Evolutionary conservation across 2,797 vertebrate genomes (phyloP).

Genomic region (Anabas testudineus): DNA sequence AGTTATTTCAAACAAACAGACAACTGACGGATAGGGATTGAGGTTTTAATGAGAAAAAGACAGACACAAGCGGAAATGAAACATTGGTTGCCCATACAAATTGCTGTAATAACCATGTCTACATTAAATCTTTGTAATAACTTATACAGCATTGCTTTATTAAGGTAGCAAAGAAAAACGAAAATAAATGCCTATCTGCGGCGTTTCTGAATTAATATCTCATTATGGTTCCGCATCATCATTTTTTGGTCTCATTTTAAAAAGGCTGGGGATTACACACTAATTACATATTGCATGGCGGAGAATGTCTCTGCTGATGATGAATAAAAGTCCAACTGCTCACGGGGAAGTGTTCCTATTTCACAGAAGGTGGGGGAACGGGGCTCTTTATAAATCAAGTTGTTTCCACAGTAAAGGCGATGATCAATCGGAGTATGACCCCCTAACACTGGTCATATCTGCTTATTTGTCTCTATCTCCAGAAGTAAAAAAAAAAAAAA

Average conservation of each 20-base stretch:
- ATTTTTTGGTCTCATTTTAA: slow-evolving; percentile 84
- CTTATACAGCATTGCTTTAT: slow-evolving; percentile 78
- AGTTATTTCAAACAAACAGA: slow-evolving; percentile 72
- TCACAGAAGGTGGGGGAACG: slow-evolving; percentile 30
- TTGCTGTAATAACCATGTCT: slow-evolving; percentile 84
- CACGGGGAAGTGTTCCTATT: slow-evolving; percentile 50
- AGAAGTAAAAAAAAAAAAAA: background rate
- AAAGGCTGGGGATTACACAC: slow-evolving; percentile 84
- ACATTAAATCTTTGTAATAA: slow-evolving; percentile 82
- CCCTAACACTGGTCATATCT: slow-evolving; percentile 45
- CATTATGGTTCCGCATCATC: slow-evolving; percentile 83
- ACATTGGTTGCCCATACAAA: slow-evolving; percentile 79
- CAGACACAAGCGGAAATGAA: slow-evolving; percentile 80
- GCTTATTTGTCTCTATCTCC: slow-evolving; percentile 50
- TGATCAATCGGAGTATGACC: slow-evolving; percentile 48
- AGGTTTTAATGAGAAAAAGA: slow-evolving; percentile 82
- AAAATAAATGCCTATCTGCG: slow-evolving; percentile 80
- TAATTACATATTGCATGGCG: slow-evolving; percentile 82
- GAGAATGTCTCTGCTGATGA: slow-evolving; percentile 75
- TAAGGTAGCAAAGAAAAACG: slow-evolving; percentile 55
- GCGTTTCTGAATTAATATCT: slow-evolving; percentile 85
- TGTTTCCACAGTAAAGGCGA: slow-evolving; percentile 48
- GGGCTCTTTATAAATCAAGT: slow-evolving; percentile 57
- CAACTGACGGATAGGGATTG: slow-evolving; percentile 73
- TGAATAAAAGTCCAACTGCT: slow-evolving; percentile 77